Evolutionary conservation across 2,888 invertebrate species (phyloP).

Genomic region (Tipula helvola): DNA sequence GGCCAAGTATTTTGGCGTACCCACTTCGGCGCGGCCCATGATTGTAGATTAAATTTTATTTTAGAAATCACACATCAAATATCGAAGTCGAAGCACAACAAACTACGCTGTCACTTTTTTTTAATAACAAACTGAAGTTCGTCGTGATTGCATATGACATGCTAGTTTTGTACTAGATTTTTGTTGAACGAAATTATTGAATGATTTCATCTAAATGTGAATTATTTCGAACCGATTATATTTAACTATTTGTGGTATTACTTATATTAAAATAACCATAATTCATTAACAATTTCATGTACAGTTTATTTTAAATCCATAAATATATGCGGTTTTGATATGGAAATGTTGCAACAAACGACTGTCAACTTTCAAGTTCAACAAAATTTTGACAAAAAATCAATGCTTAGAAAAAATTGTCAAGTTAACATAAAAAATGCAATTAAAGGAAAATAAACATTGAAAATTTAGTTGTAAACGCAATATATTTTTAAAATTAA

Average conservation of each 20-base stretch:
- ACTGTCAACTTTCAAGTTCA: not conserved
- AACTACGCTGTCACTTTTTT: not conserved
- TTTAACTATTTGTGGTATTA: not conserved
- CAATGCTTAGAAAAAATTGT: not conserved
- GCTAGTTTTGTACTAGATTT: not conserved
- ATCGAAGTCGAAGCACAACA: not conserved
- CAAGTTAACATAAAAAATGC: not conserved
- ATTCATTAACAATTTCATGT: not conserved
- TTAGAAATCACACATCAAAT: not conserved
- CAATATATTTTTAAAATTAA: not conserved
- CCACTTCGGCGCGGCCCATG: constrained; percentile 81
- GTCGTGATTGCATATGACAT: not conserved
- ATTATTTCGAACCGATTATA: not conserved
- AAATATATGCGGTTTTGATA: not conserved
- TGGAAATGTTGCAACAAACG: not conserved
- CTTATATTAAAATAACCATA: not conserved
- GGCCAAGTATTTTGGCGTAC: constrained; percentile 95
- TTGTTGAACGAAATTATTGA: not conserved
- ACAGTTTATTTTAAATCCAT: not conserved
- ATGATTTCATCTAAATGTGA: not conserved
- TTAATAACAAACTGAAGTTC: not conserved
- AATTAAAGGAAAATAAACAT: not conserved
- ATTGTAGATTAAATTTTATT: not conserved
- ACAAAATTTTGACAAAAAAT: not conserved
- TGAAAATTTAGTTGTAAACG: not conserved